A percentile compares a stretch with the other conserved stretches of the same genome.
phyloP scores from a whole-genome alignment of 2,113 vertebrate species.

The Phyllostomus discolor region DNA sequence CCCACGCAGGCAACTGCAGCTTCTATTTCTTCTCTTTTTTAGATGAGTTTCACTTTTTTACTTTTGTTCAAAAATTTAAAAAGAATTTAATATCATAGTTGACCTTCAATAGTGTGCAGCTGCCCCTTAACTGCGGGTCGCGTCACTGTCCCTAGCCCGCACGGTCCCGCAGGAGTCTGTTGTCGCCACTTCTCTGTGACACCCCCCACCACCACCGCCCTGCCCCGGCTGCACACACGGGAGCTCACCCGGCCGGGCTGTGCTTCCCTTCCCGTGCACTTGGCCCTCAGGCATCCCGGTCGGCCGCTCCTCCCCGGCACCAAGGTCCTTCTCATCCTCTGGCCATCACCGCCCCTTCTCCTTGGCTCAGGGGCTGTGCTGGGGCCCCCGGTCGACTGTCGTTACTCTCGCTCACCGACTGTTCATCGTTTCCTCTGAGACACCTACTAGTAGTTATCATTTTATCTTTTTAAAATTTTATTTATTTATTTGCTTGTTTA shows the following conservation, averaged over 20 bases:
- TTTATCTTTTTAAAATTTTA: neutral
- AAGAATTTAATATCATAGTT: neutral
- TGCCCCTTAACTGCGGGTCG: too few species aligned
- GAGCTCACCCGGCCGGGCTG: rapidly evolving
- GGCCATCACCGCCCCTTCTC: neutral
- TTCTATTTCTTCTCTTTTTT: neutral
- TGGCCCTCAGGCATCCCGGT: rapidly evolving
- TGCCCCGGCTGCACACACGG: rapidly evolving
- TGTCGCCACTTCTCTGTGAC: rapidly evolving
- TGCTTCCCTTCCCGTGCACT: rapidly evolving
- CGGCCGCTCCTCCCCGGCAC: rapidly evolving
- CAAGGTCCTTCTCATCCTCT: rapidly evolving
- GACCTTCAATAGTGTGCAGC: neutral
- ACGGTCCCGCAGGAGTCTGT: rapidly evolving
- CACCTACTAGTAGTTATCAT: too few species aligned
- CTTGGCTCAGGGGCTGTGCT: neutral
- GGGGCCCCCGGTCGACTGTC: neutral
- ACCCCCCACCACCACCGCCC: rapidly evolving
- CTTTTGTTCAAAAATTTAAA: neutral
- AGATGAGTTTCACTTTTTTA: neutral
- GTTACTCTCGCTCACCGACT: rapidly evolving
- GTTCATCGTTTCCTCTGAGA: neutral
- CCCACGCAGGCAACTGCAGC: neutral
- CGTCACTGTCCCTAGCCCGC: rapidly evolving
- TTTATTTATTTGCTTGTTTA: too few species aligned